Percentiles rank a stretch among this genome's conserved stretches.
phyloP scores from a whole-genome alignment of 2,113 vertebrate species.

The Sinosuthora webbiana region DNA sequence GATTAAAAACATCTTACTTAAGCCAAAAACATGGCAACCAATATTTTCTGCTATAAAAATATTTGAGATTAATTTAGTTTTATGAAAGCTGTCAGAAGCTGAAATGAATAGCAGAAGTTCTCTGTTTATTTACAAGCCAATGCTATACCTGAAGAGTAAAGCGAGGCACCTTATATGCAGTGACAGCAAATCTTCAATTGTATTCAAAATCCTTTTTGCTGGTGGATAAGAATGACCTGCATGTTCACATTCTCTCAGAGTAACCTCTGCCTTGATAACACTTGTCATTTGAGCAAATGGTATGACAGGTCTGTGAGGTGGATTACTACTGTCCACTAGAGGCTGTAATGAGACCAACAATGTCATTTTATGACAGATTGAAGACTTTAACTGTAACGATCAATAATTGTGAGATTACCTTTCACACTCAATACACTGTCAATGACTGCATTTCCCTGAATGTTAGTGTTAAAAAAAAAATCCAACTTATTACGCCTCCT shows the following conservation, averaged over 20 bases:
- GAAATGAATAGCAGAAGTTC: constrained; percentile 52
- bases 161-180: not conserved
- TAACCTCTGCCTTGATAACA: constrained; percentile 32
- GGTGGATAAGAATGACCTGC: not conserved
- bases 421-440: not conserved
- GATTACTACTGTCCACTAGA: constrained; percentile 77
- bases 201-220: not conserved
- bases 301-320: constrained; percentile 49
- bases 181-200: not conserved
- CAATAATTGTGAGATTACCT: constrained; percentile 53
- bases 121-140: constrained; percentile 51
- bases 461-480: not conserved
- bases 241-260: not conserved
- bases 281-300: constrained; percentile 5
- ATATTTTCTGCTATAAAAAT: constrained; percentile 78
- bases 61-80: constrained; percentile 68
- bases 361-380: constrained; percentile 56
- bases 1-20: constrained; percentile 69
- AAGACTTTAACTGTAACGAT: constrained; percentile 4
- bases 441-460: constrained; percentile 20
- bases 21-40: constrained; percentile 76
- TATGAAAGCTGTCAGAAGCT: constrained; percentile 70
- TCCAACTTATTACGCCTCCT: not conserved
- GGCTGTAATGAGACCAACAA: constrained; percentile 80
- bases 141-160: constrained; percentile 39